phyloP scores from a whole-genome alignment of 2,797 vertebrate genomes.

The Squalus acanthias region DNA sequence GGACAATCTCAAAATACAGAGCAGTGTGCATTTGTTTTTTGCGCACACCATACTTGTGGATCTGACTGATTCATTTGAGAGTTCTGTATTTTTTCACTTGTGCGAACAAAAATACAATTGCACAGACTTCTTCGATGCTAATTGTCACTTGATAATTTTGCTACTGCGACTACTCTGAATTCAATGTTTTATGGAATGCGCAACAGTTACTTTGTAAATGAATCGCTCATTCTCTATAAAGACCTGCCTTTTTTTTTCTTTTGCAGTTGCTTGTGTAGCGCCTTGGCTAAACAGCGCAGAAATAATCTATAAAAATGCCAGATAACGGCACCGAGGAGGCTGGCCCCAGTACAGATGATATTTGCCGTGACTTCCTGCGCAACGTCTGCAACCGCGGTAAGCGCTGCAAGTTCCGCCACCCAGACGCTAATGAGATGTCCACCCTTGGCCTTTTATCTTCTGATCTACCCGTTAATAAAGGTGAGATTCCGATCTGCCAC shows the following conservation, averaged over 20 bases:
- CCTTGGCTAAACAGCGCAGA: slow-evolving; percentile 38
- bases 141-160: slow-evolving; percentile 1
- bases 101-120: background rate
- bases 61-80: background rate
- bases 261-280: slow-evolving; percentile 37
- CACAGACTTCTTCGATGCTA: background rate
- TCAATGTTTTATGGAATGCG: slow-evolving; percentile 36
- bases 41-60: background rate
- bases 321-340: slow-evolving; percentile 38
- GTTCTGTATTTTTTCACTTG: background rate
- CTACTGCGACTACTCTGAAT: background rate
- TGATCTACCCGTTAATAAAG: slow-evolving; percentile 37
- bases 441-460: slow-evolving; percentile 39
- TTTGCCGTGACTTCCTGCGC: slow-evolving; percentile 37
- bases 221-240: slow-evolving; percentile 36
- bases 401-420: slow-evolving; percentile 38
- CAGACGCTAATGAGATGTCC: slow-evolving; percentile 37
- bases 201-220: slow-evolving; percentile 34
- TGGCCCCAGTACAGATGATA: slow-evolving; percentile 37
- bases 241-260: slow-evolving; percentile 39
- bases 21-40: background rate
- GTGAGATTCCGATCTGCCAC: slow-evolving; percentile 38
- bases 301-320: slow-evolving; percentile 37
- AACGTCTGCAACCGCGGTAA: slow-evolving; percentile 38
- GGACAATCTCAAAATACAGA: background rate